These are phyloP conservation scores for Urocolius indicus DNA, from an alignment of 2,113 vertebrate species.

Conservation along the genomic window DNA sequence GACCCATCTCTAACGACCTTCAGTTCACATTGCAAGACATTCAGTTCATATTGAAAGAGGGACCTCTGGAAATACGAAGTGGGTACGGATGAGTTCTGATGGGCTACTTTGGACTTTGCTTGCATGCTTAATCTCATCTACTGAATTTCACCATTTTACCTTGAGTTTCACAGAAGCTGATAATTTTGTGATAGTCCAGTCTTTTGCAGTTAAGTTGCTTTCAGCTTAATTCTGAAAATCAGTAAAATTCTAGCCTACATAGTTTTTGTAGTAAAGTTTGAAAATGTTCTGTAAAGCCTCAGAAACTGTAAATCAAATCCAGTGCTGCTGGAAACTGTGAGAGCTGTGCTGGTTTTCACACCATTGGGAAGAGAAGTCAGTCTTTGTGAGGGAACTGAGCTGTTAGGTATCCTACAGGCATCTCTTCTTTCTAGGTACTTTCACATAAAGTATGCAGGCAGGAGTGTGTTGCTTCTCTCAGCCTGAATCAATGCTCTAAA, in stretches of 20 bases:
- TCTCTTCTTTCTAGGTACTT: fast-evolving
- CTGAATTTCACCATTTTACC: background rate
- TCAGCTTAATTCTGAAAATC: background rate
- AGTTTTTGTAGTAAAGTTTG: background rate
- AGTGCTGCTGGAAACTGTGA: background rate
- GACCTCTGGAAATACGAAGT: background rate
- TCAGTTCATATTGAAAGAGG: background rate
- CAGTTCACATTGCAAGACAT: background rate
- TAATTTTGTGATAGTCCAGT: background rate
- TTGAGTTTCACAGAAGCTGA: background rate
- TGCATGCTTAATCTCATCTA: fast-evolving
- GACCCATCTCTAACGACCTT: background rate
- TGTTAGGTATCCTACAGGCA: background rate
- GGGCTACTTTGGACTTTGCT: fast-evolving
- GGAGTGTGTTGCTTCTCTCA: background rate
- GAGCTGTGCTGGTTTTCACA: background rate
- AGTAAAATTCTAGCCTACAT: background rate
- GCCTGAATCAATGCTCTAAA: background rate
- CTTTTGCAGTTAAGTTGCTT: background rate
- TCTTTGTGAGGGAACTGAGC: background rate
- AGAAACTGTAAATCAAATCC: background rate
- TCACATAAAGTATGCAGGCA: background rate
- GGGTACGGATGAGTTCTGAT: background rate
- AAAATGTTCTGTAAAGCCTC: background rate
- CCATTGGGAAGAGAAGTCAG: background rate